phyloP scores from a whole-genome alignment of 1,140 invertebrate species.

The Thereuonema tuberculata region DNA sequence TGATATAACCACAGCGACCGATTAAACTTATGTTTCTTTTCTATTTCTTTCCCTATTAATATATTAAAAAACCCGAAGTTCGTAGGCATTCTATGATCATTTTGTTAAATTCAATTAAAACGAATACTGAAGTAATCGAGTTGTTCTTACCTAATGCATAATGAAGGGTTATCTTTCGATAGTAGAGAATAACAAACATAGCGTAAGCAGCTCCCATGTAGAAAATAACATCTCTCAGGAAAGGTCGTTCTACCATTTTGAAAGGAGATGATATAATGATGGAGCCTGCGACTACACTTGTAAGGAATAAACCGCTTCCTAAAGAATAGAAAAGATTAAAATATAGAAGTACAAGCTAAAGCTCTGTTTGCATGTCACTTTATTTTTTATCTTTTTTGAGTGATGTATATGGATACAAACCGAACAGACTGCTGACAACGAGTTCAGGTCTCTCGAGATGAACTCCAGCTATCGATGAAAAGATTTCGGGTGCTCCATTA shows the following conservation, averaged over 20 bases:
- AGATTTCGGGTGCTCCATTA: constrained; percentile 61
- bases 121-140: too few species aligned
- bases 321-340: not conserved
- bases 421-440: constrained; percentile 43
- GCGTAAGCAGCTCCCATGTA: constrained; percentile 42
- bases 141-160: not conserved
- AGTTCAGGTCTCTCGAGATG: constrained; percentile 38
- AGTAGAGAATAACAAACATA: constrained; percentile 26
- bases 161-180: not conserved
- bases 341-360: not conserved
- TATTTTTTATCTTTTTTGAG: constrained; percentile 29
- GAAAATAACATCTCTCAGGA: constrained; percentile 51
- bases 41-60: too few species aligned
- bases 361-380: too few species aligned
- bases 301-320: constrained; percentile 46
- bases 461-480: constrained; percentile 43
- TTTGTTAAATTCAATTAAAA: too few species aligned
- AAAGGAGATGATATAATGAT: constrained; percentile 46
- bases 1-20: too few species aligned
- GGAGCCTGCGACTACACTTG: constrained; percentile 46
- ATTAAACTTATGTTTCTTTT: too few species aligned
- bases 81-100: too few species aligned
- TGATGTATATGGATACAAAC: constrained; percentile 37
- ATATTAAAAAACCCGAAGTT: too few species aligned
- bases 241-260: constrained; percentile 39